These are phyloP conservation scores for Nannoperca obscura DNA, from an alignment of 2,797 vertebrate genomes.

Conservation along the genomic window DNA sequence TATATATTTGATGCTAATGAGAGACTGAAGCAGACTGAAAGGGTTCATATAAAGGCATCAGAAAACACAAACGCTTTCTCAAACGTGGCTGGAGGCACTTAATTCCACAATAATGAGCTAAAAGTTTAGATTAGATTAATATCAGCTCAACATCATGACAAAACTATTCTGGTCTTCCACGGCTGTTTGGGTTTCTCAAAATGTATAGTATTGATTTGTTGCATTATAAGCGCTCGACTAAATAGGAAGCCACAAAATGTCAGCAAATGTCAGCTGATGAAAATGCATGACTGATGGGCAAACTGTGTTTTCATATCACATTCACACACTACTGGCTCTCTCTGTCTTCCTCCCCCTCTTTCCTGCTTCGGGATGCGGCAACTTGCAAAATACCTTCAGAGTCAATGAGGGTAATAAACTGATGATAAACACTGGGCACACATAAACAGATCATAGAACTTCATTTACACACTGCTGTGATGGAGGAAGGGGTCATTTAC, in stretches of 20 bases:
- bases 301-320: conserved; percentile 60
- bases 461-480: conserved; percentile 45
- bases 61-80: background rate
- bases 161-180: conserved; percentile 13
- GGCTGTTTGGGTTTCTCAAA: conserved; percentile 23
- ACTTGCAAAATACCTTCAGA: conserved; percentile 46
- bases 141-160: background rate
- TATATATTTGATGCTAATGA: background rate
- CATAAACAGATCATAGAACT: conserved; percentile 51
- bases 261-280: conserved; percentile 79
- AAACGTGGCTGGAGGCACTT: conserved; percentile 6
- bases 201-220: conserved; percentile 58
- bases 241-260: conserved; percentile 68
- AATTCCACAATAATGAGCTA: conserved; percentile 1
- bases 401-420: conserved; percentile 64
- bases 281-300: conserved; percentile 72
- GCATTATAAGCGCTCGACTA: conserved; percentile 36
- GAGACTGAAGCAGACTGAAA: background rate
- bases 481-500: conserved; percentile 48
- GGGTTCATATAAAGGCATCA: background rate
- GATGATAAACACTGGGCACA: conserved; percentile 53
- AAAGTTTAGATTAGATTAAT: conserved; percentile 24
- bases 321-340: conserved; percentile 65
- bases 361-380: conserved; percentile 33
- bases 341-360: conserved; percentile 10